Evolutionary conservation across 2,113 vertebrate genomes (phyloP).

Genomic region (Chroicocephalus ridibundus): DNA sequence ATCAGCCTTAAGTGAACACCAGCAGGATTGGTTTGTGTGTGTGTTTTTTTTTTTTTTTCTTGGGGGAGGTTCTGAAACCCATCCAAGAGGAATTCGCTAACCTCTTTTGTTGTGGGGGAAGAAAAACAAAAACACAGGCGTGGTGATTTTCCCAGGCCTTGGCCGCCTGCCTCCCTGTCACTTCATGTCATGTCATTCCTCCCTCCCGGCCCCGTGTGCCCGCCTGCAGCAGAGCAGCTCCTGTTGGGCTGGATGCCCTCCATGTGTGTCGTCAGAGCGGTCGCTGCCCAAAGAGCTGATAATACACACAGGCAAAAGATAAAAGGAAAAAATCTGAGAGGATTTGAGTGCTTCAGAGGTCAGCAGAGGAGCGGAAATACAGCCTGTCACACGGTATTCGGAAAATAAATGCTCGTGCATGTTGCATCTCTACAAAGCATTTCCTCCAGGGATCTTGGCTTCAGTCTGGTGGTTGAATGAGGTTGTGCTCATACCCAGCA

Average conservation of each 20-base stretch:
- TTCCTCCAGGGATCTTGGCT: not conserved
- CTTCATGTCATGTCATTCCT: not conserved
- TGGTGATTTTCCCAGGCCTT: slow-evolving; percentile 45
- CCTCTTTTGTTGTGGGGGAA: not conserved
- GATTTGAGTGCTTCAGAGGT: not conserved
- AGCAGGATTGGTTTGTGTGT: not conserved
- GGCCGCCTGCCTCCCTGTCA: slow-evolving; percentile 23
- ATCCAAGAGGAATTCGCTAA: slow-evolving; percentile 3
- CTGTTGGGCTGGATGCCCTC: not conserved
- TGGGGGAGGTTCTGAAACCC: not conserved
- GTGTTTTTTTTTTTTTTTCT: not conserved
- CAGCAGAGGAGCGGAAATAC: not conserved
- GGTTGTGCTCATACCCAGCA: not conserved
- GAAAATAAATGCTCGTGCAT: rapidly evolving
- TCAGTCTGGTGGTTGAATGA: not conserved
- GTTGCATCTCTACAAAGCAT: rapidly evolving
- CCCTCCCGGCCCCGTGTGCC: not conserved
- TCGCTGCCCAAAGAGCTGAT: not conserved
- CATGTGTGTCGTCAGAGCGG: not conserved
- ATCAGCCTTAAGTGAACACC: not conserved
- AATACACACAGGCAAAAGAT: not conserved
- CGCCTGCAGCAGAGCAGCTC: not conserved
- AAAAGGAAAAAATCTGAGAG: not conserved
- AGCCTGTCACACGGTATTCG: rapidly evolving
- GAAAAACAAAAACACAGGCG: not conserved